Conservation (phyloP, 2,888 invertebrate genomes). For the Agrilus biguttatus region DNA sequence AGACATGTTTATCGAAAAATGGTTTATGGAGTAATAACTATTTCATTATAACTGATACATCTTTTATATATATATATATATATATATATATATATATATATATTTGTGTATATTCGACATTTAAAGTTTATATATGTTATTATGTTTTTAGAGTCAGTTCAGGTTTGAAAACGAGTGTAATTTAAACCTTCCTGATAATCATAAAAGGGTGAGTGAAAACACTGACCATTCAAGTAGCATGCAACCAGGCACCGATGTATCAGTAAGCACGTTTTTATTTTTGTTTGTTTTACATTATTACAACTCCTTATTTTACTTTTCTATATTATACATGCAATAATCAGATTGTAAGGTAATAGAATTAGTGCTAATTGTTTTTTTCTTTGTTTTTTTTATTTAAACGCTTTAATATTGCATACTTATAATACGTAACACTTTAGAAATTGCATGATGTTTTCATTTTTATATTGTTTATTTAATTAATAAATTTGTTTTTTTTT, state of each 20-base stretch:
- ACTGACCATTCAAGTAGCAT: conserved; percentile 21
- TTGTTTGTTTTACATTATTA: conserved; percentile 9
- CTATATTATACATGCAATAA: neutral
- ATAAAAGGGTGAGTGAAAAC: conserved; percentile 85
- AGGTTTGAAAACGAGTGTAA: conserved; percentile 99
- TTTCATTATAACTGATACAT: too few relatives aligned
- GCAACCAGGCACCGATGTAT: conserved; percentile 30
- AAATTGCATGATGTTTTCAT: too few relatives aligned
- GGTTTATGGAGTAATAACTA: too few relatives aligned
- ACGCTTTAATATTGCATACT: too few relatives aligned
- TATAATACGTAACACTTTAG: too few relatives aligned
- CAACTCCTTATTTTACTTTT: neutral
- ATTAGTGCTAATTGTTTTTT: neutral
- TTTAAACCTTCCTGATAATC: conserved; percentile 93
- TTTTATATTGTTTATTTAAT: neutral
- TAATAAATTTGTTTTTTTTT: neutral
- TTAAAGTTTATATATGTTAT: neutral
- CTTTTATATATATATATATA: too few relatives aligned
- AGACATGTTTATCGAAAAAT: too few relatives aligned
- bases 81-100: too few relatives aligned
- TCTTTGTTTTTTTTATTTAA: neutral
- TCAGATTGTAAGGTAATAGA: neutral
- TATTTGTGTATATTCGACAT: neutral
- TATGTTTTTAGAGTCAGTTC: conserved; percentile 83
- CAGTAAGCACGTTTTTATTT: conserved; percentile 40